Percentiles rank a stretch among this genome's conserved stretches.
Conservation (phyloP, 2,113 vertebrate genomes). For the Channa argus region DNA sequence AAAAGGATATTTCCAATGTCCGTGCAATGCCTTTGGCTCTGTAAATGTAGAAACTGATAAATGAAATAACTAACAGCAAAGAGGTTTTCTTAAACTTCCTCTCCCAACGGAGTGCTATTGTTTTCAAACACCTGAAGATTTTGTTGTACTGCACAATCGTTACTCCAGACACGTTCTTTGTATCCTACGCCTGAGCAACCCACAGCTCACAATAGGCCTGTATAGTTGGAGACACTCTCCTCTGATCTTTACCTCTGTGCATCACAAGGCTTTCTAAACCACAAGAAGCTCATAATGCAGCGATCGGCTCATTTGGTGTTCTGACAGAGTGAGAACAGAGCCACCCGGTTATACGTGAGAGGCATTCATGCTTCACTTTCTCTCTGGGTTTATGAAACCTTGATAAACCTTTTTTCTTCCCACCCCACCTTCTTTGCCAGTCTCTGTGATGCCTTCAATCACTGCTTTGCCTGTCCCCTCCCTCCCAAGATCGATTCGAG, state of each 20-base stretch:
- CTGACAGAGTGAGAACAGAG: slow-evolving; percentile 25
- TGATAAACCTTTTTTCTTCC: not conserved
- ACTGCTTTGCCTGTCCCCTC: not conserved
- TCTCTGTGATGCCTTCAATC: slow-evolving; percentile 19
- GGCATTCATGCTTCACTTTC: slow-evolving; percentile 22
- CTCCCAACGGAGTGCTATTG: too few relatives aligned
- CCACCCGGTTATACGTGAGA: slow-evolving; percentile 19
- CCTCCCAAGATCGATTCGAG: slow-evolving; percentile 19
- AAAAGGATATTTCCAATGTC: too few relatives aligned
- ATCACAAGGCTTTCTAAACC: slow-evolving; percentile 2
- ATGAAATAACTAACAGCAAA: not conserved
- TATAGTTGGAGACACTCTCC: slow-evolving; percentile 18
- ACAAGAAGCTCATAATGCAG: slow-evolving; percentile 42
- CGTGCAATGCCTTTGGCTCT: not conserved
- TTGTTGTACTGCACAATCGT: not conserved
- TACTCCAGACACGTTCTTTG: slow-evolving; percentile 12
- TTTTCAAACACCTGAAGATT: too few relatives aligned
- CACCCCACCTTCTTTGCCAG: not conserved
- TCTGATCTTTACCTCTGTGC: slow-evolving; percentile 36
- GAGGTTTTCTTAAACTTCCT: not conserved
- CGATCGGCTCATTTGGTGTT: not conserved
- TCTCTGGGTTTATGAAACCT: slow-evolving; percentile 24
- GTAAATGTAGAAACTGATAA: not conserved
- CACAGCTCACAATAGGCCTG: slow-evolving; percentile 7
- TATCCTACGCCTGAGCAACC: slow-evolving; percentile 1